Base-by-base conservation (phyloP, 2,888 invertebrate species). In the Eurytoma californica region DNA sequence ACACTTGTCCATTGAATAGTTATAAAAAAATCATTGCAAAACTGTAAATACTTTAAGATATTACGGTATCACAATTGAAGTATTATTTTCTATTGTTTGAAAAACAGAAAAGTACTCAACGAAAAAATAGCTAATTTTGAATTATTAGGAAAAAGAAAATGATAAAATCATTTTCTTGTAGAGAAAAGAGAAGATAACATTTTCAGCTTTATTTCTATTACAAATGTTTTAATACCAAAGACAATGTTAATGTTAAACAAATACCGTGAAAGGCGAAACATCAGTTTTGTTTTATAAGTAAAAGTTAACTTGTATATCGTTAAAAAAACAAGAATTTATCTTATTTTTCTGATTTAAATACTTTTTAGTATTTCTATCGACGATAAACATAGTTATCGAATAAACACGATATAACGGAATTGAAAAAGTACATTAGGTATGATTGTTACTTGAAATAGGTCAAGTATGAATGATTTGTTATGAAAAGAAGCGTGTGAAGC, bases 361-460 rank as follows among this genome's bases (percentile, higher is more conserved):
- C 16, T 53, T 80, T 74, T 76, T 70, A 51, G 61, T 60, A 51
- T 79, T 76, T 72, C 49, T 14, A 74, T 74, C n/a, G 60, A 74
- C 57, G 47, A 70, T 67, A 70, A 77, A 69, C 16, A 18, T 39
- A 69, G 28, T 77, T 72, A 75, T 68, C 47, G 66, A 68, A 77
- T 74, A 66, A 77, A 69, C 20, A 74, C 51, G 28, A 77, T 69
- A 69, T 51, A 65, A 76, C 67, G 79, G 81, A 81, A 81, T 81
- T 81, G 81, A 79, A 73, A 76, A 72, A 74, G 58, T 73, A 72
- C 30, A 65, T 76, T 67, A 81, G 51, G 65, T 81, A 70, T 69
- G 69, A 55, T 65, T 81, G 76, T 77, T 70, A 63, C 39, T 78
- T 73, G 65, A 74, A 76, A 47, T 73, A 79, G 57, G 47, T 67